phyloP scores from a whole-genome alignment of 1,140 invertebrate genomes.

The Hestina assimilis region DNA sequence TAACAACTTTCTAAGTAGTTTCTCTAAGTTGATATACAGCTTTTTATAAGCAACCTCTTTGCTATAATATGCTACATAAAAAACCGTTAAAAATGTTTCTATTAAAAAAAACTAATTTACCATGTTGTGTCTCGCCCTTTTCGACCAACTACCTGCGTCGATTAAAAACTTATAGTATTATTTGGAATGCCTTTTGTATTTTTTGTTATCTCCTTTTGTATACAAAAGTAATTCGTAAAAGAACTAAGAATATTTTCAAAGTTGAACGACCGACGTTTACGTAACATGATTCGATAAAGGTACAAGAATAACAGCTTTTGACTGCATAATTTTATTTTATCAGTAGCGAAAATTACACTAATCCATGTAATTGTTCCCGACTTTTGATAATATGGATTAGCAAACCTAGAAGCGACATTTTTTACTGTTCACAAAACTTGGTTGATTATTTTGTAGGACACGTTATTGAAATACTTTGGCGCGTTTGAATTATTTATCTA shows the following conservation, averaged over 20 bases:
- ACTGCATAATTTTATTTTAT: conserved; percentile 4
- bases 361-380: too few species aligned
- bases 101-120: neutral
- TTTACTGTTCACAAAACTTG: neutral
- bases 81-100: neutral
- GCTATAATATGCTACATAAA: conserved; percentile 9
- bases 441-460: neutral
- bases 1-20: conserved; percentile 35
- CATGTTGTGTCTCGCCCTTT: neutral
- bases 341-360: too few species aligned
- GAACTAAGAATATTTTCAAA: neutral
- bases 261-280: conserved; percentile 14
- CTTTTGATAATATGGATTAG: too few species aligned
- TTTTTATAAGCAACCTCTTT: conserved; percentile 15
- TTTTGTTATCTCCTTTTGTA: neutral
- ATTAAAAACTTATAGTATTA: conserved; percentile 3
- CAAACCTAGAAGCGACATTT: too few species aligned
- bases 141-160: conserved; percentile 1
- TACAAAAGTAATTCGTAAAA: neutral
- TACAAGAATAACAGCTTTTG: neutral
- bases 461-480: neutral
- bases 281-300: conserved; percentile 3
- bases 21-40: conserved; percentile 14
- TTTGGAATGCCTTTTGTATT: conserved; percentile 1
- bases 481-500: conserved; percentile 22